Conservation (phyloP, 2,888 invertebrate species). For the Drosophila leonis region DNA sequence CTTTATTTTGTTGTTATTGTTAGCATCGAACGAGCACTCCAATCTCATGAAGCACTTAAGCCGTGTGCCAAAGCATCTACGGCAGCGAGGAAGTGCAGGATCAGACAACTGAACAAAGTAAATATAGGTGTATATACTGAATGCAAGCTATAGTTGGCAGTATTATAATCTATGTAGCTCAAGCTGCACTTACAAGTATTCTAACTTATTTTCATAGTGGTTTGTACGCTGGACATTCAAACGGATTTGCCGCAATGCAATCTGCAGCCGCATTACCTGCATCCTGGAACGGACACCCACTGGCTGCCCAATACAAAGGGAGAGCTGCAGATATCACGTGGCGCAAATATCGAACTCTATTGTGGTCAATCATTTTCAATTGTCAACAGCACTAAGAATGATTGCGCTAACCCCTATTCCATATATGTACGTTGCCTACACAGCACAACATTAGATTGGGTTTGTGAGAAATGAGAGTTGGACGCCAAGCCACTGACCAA, state of each 20-base stretch:
- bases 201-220: background rate
- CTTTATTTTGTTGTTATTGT: too few relatives aligned
- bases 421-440: constrained; percentile 59
- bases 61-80: too few relatives aligned
- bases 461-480: constrained; percentile 64
- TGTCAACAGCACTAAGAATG: constrained; percentile 11
- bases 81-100: too few relatives aligned
- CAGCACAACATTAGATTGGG: constrained; percentile 65
- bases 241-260: constrained; percentile 86
- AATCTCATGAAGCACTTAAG: too few relatives aligned
- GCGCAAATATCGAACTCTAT: constrained; percentile 78
- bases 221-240: constrained; percentile 71
- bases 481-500: constrained; percentile 60
- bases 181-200: background rate
- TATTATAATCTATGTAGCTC: too few relatives aligned
- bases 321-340: constrained; percentile 71
- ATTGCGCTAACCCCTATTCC: constrained; percentile 11
- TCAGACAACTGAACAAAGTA: background rate
- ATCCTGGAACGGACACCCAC: constrained; percentile 80
- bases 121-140: background rate
- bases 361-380: constrained; percentile 71
- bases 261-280: constrained; percentile 88
- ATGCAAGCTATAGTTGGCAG: too few relatives aligned
- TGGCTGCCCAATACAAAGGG: constrained; percentile 77
- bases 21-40: too few relatives aligned